A percentile compares a stretch with the other conserved stretches of the same genome.
These are phyloP conservation scores for Polyploca ridens DNA, from an alignment of 2,888 invertebrate genomes.

Conservation along the genomic window DNA sequence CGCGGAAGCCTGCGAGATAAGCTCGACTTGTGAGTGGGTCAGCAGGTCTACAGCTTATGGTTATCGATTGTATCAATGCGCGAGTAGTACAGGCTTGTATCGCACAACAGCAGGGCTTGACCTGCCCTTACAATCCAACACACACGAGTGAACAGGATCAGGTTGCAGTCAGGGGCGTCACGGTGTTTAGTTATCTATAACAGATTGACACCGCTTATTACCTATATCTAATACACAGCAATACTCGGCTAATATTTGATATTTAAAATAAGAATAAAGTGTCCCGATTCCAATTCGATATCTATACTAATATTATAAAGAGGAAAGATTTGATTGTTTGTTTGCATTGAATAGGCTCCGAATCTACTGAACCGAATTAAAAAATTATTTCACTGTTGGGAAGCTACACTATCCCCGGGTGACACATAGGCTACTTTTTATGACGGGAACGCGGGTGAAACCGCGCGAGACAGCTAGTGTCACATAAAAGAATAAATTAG, in stretches of 20 bases:
- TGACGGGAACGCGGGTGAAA: no score
- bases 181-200: background rate
- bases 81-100: background rate
- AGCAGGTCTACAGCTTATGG: background rate
- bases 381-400: no score
- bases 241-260: background rate
- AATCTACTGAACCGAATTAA: no score
- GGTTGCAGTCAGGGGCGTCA: background rate
- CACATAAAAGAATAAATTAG: no score
- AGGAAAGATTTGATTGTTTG: no score
- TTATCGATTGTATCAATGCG: background rate
- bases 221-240: background rate
- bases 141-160: constrained; percentile 1
- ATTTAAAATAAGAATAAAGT: no score
- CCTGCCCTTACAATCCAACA: background rate
- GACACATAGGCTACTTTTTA: no score
- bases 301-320: no score
- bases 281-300: no score
- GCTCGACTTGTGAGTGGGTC: background rate
- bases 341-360: no score
- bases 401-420: no score
- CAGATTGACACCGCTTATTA: background rate
- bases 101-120: background rate
- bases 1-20: background rate
- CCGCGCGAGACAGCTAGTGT: no score